Conservation (phyloP, 2,797 vertebrate species). For the Poecilia wingei region DNA sequence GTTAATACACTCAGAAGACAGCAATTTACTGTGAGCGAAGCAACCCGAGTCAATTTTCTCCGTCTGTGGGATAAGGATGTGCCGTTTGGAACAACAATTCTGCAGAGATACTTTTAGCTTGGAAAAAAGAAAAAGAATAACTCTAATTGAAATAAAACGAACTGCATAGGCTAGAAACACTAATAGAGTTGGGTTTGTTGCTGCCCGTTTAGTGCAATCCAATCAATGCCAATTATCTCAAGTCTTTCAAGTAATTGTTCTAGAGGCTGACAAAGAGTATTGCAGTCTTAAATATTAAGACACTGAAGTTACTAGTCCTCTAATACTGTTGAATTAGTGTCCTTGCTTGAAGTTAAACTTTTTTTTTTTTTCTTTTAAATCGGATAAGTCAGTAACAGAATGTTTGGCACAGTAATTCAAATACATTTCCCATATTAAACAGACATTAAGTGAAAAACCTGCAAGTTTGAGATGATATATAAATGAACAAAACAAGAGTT, state of each 20-base stretch:
- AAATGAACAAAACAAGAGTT: constrained; percentile 36
- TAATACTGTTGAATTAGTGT: constrained; percentile 8
- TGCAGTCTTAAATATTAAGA: constrained; percentile 37
- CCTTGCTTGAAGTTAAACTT: constrained; percentile 13
- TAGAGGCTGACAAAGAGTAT: constrained; percentile 20
- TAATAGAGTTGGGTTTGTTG: constrained; percentile 4
- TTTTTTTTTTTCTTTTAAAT: constrained; percentile 18
- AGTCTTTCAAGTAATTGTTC: constrained; percentile 22
- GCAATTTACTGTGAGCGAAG: constrained; percentile 30
- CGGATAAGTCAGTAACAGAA: constrained; percentile 40
- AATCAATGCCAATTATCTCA: constrained; percentile 11
- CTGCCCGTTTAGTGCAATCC: constrained; percentile 12
- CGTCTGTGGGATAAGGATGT: neutral
- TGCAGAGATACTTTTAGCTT: constrained; percentile 17
- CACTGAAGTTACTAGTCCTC: constrained; percentile 3
- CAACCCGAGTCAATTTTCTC: constrained; percentile 9
- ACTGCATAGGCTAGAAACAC: constrained; percentile 66
- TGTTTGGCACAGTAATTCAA: constrained; percentile 67
- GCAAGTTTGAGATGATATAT: constrained; percentile 16
- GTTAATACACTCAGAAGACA: constrained; percentile 23
- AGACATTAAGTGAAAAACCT: constrained; percentile 20
- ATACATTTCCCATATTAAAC: constrained; percentile 34
- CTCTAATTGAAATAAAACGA: constrained; percentile 47
- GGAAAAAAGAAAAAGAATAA: constrained; percentile 26
- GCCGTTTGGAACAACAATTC: constrained; percentile 6